Percentiles rank a stretch among this genome's conserved stretches.
phyloP scores from a whole-genome alignment of 2,797 vertebrate species.

The Anguilla megastoma region DNA sequence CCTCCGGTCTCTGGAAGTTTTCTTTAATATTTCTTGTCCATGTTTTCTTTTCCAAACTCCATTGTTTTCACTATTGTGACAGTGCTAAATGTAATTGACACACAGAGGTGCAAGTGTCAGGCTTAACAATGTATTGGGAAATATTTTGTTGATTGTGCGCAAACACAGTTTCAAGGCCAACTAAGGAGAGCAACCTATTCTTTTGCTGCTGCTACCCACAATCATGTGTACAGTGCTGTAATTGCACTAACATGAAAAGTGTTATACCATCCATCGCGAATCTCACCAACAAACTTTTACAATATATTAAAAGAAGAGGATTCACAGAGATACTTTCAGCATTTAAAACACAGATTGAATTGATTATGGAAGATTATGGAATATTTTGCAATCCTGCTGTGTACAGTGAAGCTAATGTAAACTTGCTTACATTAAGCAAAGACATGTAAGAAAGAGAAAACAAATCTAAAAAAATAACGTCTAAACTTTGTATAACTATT shows the following conservation, averaged over 20 bases:
- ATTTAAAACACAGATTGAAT: too few relatives aligned
- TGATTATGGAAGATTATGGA: too few relatives aligned
- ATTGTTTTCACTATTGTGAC: constrained; percentile 46
- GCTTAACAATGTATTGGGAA: constrained; percentile 40
- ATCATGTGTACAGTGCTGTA: constrained; percentile 43
- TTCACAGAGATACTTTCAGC: too few relatives aligned
- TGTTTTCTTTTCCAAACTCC: constrained; percentile 40
- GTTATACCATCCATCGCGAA: constrained; percentile 67
- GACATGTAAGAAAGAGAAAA: too few relatives aligned
- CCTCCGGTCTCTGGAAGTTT: constrained; percentile 48
- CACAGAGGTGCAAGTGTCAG: constrained; percentile 57
- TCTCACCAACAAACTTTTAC: constrained; percentile 55
- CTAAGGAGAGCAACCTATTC: constrained; percentile 21
- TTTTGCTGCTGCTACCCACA: constrained; percentile 13
- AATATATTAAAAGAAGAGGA: constrained; percentile 58
- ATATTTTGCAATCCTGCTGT: too few relatives aligned
- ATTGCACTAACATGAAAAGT: constrained; percentile 21
- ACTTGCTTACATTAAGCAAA: too few relatives aligned
- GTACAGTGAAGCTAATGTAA: too few relatives aligned
- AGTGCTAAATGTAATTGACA: constrained; percentile 39
- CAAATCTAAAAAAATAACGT: too few relatives aligned
- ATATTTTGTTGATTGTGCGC: background rate
- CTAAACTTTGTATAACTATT: too few relatives aligned
- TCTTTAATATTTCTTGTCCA: constrained; percentile 45
- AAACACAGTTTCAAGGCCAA: constrained; percentile 41